These are phyloP conservation scores for Hirtodrosophila cameraria DNA, from an alignment of 2,888 invertebrate genomes.

Conservation along the genomic window DNA sequence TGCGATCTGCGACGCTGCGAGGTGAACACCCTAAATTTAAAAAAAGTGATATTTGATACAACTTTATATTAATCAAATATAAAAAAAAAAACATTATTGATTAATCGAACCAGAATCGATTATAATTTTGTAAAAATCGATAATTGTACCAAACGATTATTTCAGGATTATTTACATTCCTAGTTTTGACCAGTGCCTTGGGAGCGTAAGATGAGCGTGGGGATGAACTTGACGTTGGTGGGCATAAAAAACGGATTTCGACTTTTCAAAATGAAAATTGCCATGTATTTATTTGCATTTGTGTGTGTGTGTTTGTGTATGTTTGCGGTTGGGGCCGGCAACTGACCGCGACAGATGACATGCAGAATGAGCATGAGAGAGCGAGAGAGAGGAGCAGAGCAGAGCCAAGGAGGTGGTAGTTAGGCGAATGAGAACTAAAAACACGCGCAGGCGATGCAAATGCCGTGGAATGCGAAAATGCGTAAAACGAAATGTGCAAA, in stretches of 20 bases:
- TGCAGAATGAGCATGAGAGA: slow-evolving; percentile 63
- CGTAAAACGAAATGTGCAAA: slow-evolving; percentile 48
- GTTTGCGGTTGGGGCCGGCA: slow-evolving; percentile 50
- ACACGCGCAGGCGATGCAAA: slow-evolving; percentile 44
- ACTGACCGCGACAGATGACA: slow-evolving; percentile 75
- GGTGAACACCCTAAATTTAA: too few relatives aligned
- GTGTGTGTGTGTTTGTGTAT: slow-evolving; percentile 12
- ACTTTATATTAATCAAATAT: too few relatives aligned
- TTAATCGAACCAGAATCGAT: too few relatives aligned
- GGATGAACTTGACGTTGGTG: slow-evolving; percentile 27
- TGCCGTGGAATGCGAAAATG: slow-evolving; percentile 53
- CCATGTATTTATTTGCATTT: slow-evolving; percentile 19
- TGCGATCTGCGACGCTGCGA: too few relatives aligned
- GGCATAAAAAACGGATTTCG: slow-evolving; percentile 32
- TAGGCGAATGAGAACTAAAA: slow-evolving; percentile 52
- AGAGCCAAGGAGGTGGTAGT: slow-evolving; percentile 14
- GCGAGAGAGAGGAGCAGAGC: slow-evolving; percentile 31
- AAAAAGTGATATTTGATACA: too few relatives aligned
- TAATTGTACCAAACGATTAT: too few relatives aligned
- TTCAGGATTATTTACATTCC: too few relatives aligned
- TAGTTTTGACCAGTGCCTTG: slow-evolving; percentile 19
- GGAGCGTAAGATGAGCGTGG: slow-evolving; percentile 17
- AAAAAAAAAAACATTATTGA: too few relatives aligned
- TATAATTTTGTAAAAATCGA: too few relatives aligned
- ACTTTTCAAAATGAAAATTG: slow-evolving; percentile 29